A percentile compares a stretch with the other conserved stretches of the same genome.
Conservation (phyloP, 1,140 invertebrate species). For the Catajapyx aquilonaris region DNA sequence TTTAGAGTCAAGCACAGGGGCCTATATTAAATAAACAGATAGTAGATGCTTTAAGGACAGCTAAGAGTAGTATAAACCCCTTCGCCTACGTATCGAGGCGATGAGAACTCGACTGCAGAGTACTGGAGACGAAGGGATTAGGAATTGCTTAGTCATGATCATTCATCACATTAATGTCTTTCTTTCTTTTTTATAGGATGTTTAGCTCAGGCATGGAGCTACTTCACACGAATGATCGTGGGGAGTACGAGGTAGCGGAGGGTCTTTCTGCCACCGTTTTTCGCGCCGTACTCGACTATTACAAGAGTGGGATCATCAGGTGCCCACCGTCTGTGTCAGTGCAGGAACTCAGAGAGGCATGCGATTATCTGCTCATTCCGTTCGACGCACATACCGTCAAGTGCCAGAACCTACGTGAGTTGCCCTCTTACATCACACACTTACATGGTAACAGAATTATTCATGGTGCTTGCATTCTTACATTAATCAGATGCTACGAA, state of each 20-base stretch:
- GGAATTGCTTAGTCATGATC: background rate
- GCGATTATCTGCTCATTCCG: conserved; percentile 93
- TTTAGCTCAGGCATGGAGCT: conserved; percentile 86
- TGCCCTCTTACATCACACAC: no score
- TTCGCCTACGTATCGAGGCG: no score
- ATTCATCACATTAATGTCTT: conserved; percentile 1
- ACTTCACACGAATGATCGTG: conserved; percentile 79
- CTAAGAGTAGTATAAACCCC: no score
- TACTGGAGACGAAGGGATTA: background rate
- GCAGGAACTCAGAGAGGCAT: conserved; percentile 90
- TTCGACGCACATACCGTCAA: conserved; percentile 92
- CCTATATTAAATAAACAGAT: no score
- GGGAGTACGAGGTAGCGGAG: conserved; percentile 96
- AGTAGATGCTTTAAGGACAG: no score
- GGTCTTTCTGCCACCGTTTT: conserved; percentile 92
- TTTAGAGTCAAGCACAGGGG: no score
- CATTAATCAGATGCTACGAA: no score
- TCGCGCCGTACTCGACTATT: conserved; percentile 87
- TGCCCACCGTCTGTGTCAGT: conserved; percentile 70
- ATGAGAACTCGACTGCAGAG: background rate
- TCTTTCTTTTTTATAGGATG: conserved; percentile 42
- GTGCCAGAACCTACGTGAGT: conserved; percentile 81
- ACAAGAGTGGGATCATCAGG: conserved; percentile 68
- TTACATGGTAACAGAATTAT: no score
- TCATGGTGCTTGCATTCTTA: no score